Conservation (phyloP, 2,113 vertebrate genomes). For the Spermophilus dauricus region DNA sequence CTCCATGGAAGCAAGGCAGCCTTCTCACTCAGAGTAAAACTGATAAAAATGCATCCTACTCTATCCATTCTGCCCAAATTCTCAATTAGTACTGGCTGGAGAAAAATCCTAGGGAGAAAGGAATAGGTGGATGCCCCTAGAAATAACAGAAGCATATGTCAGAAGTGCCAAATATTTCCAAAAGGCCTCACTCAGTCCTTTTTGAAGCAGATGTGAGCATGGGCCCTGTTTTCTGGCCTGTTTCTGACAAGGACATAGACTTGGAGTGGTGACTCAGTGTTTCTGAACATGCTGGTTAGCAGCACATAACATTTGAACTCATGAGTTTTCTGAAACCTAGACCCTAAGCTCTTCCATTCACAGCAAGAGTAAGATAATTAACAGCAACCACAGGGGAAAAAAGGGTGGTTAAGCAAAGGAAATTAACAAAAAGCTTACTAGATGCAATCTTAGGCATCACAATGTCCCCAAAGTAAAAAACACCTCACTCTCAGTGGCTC, state of each 20-base stretch:
- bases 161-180: neutral
- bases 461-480: neutral
- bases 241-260: neutral
- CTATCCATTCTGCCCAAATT: neutral
- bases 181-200: neutral
- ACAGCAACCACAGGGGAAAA: neutral
- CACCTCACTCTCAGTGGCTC: neutral
- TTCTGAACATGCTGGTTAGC: neutral
- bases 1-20: slow-evolving; percentile 57
- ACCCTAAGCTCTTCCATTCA: neutral
- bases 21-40: slow-evolving; percentile 37
- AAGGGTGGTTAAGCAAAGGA: neutral
- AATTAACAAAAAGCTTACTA: neutral
- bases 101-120: neutral
- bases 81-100: neutral
- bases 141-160: neutral
- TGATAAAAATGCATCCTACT: neutral
- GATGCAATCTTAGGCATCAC: neutral
- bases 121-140: neutral
- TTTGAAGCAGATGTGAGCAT: neutral
- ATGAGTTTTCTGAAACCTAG: neutral
- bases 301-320: neutral
- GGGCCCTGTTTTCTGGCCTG: neutral
- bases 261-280: neutral
- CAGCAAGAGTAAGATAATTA: neutral